Base-by-base conservation (phyloP, 2,797 vertebrate genomes). In the Muraenolepis orangiensis region DNA sequence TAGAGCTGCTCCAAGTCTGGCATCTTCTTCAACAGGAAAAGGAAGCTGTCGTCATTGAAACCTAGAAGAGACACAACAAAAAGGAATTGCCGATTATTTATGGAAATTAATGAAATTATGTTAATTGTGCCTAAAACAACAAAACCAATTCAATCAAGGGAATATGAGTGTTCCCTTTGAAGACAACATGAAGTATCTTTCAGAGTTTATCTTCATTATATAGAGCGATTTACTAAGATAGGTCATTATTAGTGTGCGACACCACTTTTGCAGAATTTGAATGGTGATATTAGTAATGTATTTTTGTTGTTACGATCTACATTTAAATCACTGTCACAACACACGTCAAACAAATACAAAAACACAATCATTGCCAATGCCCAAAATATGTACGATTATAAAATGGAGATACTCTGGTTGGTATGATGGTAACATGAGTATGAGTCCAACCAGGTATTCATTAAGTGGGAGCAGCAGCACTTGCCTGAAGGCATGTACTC, bases 401-500 rank as follows among this genome's bases (percentile, higher is more conserved):
- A n/a, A n/a, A n/a, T n/a, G n/a, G n/a, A n/a, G n/a, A n/a, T n/a
- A n/a, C n/a, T n/a, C n/a, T n/a, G n/a, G n/a, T 67, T 6, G 30
- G 28, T 28, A 26, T 29, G 7, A 66, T 30, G 11, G 64, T 31
- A 70, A 38, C 18, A 70, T 20, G 20, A 46, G 29, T n/a, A 38
- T 16, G 29, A 66, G 8, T 6, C 10, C 26, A 26, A 26, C 26
- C 23, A 11, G 57, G 57, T 12, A 12, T 64, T 64, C n/a, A 64
- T 2, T 26, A 26, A 64, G 23, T 26, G 26, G 12, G 5, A 73
- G 31, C 7, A 3, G 2, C 3, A 29, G 18, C 6, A 86, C 93
- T 94, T 86, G 97, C 98, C 98, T 92, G 96, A 96, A 70, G 98
- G 98, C 98, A 99, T 99, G 80, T 98, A 99, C 79, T 99, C 97